Base-by-base conservation (phyloP, 2,888 invertebrate species). In the Amiota minor region DNA sequence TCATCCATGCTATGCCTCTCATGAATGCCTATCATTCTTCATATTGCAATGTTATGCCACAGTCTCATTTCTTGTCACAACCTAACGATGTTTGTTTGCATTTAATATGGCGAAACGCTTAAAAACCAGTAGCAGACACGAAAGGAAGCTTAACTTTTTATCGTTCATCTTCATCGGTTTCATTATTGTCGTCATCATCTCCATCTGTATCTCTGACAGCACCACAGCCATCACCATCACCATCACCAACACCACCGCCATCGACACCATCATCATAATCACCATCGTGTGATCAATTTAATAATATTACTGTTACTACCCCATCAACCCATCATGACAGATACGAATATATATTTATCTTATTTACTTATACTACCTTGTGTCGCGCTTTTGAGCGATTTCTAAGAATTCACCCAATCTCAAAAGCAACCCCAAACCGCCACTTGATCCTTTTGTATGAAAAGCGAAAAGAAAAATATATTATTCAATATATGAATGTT, bases 401-500 rank as follows among this genome's bases (percentile, higher is more conserved):
- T 74, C 73, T 4, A 59, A 59, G 20, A 59, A 59, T 16, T 74
- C 76, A 73, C 71, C 74, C 68, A 71, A 78, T 78, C 73, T 35
- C 35, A 35, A 35, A 6, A 35, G 6, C 35, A 35, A 35, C 35
- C 35, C 35, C 35, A 35, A 35, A 35, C 35, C 35, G 35, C 35
- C 6, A 35, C 35, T 35, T 35, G 35, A 76, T 73, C 72, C 69
- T 49, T 67, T 67, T 47, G 67, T 18, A 16, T 18, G 56, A 35
- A 59, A 59, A 59, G 59, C 59, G 59, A 16, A 53, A 45, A 67
- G 61, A 18, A 70, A 78, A 75, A 77, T 76, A 78, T 81, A 81
- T 85, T 83, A 80, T 84, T 80, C 84, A 81, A 85, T 80, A 82
- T 84, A 82, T 50, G 35, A 68, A 68, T 53, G 53, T 68, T 68